Evolutionary conservation across 1,140 invertebrate genomes (phyloP).

Genomic region (Chrysopa pallens): DNA sequence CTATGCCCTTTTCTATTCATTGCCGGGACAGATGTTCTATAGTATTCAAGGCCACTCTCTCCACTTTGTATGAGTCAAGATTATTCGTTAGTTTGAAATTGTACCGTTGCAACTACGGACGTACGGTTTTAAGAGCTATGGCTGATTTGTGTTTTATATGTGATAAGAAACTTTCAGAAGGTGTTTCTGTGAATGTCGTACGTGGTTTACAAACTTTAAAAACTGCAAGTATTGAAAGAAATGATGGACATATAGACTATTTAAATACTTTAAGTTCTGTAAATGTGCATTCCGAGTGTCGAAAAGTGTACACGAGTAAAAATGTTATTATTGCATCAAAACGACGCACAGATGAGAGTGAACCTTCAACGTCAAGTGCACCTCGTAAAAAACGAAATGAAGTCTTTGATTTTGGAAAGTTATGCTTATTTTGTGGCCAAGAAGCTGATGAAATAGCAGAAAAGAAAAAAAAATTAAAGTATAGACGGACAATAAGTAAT

Average conservation of each 20-base stretch:
- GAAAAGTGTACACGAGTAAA: conserved; percentile 17
- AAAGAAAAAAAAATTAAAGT: conserved; percentile 16
- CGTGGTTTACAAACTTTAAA: conserved; percentile 18
- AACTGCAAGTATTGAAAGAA: conserved; percentile 20
- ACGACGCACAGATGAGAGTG: conserved; percentile 11
- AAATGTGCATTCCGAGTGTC: conserved; percentile 15
- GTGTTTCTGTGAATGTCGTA: conserved; percentile 15
- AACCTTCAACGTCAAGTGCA: conserved; percentile 13
- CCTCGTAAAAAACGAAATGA: conserved; percentile 16
- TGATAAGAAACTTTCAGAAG: conserved; percentile 16
- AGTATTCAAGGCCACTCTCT: conserved; percentile 12
- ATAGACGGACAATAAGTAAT: conserved; percentile 15
- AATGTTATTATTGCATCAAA: conserved; percentile 14
- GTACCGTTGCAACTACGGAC: conserved; percentile 11
- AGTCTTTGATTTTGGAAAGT: conserved; percentile 16
- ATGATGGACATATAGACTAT: conserved; percentile 17
- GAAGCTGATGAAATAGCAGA: conserved; percentile 12
- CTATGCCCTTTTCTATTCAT: conserved; percentile 13
- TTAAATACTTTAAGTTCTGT: conserved; percentile 20
- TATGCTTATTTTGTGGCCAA: conserved; percentile 18
- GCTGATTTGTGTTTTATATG: conserved; percentile 18
- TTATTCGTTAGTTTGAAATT: conserved; percentile 13
- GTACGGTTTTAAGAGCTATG: conserved; percentile 16
- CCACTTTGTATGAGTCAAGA: conserved; percentile 11
- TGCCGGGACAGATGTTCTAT: conserved; percentile 13